Conservation (phyloP, 2,797 vertebrate species). For the Esox masquinongy region DNA sequence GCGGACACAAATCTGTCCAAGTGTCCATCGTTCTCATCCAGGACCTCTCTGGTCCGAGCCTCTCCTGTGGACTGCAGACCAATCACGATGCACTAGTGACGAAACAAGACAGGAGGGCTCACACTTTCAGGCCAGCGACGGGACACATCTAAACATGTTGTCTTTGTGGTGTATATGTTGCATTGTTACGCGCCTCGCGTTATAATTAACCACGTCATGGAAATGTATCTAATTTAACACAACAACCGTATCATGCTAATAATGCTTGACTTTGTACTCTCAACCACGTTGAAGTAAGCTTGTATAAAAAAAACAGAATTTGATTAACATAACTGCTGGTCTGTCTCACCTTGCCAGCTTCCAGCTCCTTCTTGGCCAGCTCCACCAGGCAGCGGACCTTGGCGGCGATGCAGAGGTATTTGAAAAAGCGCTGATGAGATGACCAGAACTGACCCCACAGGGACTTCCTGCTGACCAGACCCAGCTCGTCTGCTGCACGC, state of each 20-base stretch:
- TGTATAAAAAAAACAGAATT: not conserved
- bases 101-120: conserved; percentile 8
- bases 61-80: conserved; percentile 98
- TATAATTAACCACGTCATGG: too few relatives aligned
- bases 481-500: conserved; percentile 87
- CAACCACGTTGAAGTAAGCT: not conserved
- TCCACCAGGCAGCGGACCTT: conserved; percentile 93
- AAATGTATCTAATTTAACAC: too few relatives aligned
- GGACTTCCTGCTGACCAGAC: conserved; percentile 92
- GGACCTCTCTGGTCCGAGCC: conserved; percentile 93
- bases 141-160: not conserved
- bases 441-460: conserved; percentile 99
- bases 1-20: conserved; percentile 96
- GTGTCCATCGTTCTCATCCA: conserved; percentile 93
- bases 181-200: too few relatives aligned
- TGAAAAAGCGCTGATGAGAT: conserved; percentile 98
- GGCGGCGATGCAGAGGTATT: conserved; percentile 97
- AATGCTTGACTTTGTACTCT: too few relatives aligned
- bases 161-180: too few relatives aligned
- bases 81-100: conserved; percentile 87
- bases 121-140: not conserved
- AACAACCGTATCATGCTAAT: too few relatives aligned
- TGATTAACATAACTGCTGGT: not conserved
- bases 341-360: conserved; percentile 84
- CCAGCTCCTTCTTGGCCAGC: conserved; percentile 87